These are phyloP conservation scores for Lasioglossum marginatum DNA, from an alignment of 2,888 invertebrate genomes.

Conservation along the genomic window DNA sequence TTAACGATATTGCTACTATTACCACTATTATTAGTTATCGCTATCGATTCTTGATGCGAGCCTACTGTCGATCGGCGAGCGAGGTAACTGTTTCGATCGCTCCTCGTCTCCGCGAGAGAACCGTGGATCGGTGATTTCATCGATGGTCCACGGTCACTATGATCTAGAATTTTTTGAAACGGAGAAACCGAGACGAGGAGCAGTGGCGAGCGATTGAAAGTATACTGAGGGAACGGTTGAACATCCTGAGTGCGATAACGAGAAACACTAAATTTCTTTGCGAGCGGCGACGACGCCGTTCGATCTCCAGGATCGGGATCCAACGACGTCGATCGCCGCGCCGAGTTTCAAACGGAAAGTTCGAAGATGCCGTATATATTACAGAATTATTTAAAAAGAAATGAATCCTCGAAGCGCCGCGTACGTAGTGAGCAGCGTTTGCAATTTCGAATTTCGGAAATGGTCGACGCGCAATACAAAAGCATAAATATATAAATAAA, in stretches of 20 bases:
- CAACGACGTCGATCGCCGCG: not conserved
- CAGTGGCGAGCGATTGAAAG: constrained; percentile 56
- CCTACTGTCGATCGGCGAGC: constrained; percentile 72
- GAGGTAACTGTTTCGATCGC: constrained; percentile 70
- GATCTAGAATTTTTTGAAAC: not conserved
- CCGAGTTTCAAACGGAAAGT: constrained; percentile 28
- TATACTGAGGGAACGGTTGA: constrained; percentile 46
- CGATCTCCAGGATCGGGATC: constrained; percentile 12
- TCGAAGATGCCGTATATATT: constrained; percentile 54
- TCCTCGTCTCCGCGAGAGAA: constrained; percentile 48
- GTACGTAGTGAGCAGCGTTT: constrained; percentile 71
- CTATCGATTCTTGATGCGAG: constrained; percentile 77
- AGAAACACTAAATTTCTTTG: constrained; percentile 45
- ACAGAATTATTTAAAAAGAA: constrained; percentile 7
- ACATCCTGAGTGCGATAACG: constrained; percentile 61
- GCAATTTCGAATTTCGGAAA: constrained; percentile 68
- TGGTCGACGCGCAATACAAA: constrained; percentile 64
- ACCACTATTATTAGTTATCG: constrained; percentile 79
- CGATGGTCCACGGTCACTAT: not conserved
- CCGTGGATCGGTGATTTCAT: not conserved
- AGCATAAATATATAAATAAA: constrained; percentile 37
- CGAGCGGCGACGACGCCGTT: constrained; percentile 10
- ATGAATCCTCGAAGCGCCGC: constrained; percentile 69
- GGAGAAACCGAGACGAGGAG: constrained; percentile 43
- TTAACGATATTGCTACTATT: constrained; percentile 73